Percentiles rank a stretch among this genome's conserved stretches.
Conservation (phyloP, 1,140 invertebrate genomes). For the Schlechtendalia chinensis region DNA sequence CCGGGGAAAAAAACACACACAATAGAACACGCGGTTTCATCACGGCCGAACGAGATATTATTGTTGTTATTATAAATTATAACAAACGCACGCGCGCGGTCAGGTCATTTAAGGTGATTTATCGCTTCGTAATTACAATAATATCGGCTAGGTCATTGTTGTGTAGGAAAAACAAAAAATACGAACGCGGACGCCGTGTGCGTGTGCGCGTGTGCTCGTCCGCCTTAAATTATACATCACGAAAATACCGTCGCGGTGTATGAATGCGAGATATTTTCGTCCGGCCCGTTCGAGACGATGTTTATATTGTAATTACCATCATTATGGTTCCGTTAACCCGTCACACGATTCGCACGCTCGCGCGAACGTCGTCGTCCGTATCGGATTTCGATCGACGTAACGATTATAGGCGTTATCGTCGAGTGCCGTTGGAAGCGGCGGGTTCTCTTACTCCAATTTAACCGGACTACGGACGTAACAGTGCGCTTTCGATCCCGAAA, state of each 20-base stretch:
- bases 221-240: background rate
- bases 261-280: slow-evolving; percentile 5
- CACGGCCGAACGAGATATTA: background rate
- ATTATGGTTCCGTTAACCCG: background rate
- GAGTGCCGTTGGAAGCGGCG: no score
- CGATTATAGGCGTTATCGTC: background rate
- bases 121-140: background rate
- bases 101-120: slow-evolving; percentile 11
- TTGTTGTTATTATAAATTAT: background rate
- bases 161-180: background rate
- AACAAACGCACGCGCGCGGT: background rate
- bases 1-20: background rate
- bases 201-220: no score
- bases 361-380: background rate
- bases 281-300: background rate
- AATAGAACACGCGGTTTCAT: background rate
- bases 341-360: background rate
- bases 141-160: background rate
- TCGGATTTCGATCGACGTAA: background rate
- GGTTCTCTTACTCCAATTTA: no score
- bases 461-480: no score
- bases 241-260: background rate
- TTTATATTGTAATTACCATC: no score
- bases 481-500: no score
- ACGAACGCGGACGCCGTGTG: no score